These are phyloP conservation scores for Drosophila pseudoobscura DNA, from an alignment of 1,140 invertebrate species.

Conservation along the genomic window DNA sequence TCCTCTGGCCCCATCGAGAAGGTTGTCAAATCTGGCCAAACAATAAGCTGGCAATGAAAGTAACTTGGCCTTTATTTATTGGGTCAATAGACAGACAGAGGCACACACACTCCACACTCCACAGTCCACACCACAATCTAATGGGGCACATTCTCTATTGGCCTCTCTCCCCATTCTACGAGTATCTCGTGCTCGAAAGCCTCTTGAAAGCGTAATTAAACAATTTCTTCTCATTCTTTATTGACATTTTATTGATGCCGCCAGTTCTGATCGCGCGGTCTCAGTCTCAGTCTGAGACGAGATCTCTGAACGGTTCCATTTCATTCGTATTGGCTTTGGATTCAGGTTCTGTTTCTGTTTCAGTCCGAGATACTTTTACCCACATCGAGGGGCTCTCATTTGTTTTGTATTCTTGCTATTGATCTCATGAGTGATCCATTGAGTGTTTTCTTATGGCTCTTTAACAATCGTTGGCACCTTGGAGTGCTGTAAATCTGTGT, in stretches of 20 bases:
- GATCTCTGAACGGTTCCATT: constrained; percentile 37
- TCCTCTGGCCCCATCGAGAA: not conserved
- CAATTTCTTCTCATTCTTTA: constrained; percentile 68
- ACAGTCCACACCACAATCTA: constrained; percentile 1
- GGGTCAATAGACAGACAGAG: constrained; percentile 59
- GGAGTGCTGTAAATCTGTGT: not conserved
- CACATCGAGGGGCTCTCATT: constrained; percentile 21
- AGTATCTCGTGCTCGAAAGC: constrained; percentile 61
- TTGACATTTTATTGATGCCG: constrained; percentile 78
- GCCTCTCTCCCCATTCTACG: constrained; percentile 34
- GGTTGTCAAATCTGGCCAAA: constrained; percentile 6
- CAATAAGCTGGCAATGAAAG: constrained; percentile 54
- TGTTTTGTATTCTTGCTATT: constrained; percentile 37
- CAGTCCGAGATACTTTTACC: constrained; percentile 34
- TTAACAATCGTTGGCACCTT: not conserved
- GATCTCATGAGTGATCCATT: not conserved
- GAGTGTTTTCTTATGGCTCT: constrained; percentile 6
- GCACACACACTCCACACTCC: constrained; percentile 8
- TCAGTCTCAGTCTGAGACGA: no score
- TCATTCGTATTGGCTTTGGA: constrained; percentile 20
- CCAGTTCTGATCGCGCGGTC: constrained; percentile 12
- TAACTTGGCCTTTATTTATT: constrained; percentile 63
- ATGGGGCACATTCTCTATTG: constrained; percentile 27
- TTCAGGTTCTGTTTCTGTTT: constrained; percentile 26
- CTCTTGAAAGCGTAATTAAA: constrained; percentile 77